Percentiles rank a stretch among this genome's conserved stretches.
Conservation (phyloP, 2,888 invertebrate genomes). For the Hypsopygia costalis region DNA sequence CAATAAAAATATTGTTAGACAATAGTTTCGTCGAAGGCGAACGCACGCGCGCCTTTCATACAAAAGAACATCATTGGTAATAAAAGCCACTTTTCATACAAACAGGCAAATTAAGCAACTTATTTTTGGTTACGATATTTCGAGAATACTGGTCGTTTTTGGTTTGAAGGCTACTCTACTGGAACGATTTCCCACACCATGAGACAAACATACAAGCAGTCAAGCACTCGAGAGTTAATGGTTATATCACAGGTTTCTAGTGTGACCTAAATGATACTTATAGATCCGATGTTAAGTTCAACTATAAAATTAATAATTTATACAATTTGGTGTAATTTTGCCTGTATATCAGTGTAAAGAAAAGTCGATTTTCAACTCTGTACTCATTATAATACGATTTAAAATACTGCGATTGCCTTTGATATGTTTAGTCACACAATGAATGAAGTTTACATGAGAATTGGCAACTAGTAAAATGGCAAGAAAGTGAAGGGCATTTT, state of each 20-base stretch:
- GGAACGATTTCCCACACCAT: slow-evolving; percentile 43
- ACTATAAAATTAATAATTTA: slow-evolving; percentile 29
- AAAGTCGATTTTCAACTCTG: slow-evolving; percentile 2
- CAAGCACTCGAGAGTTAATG: slow-evolving; percentile 61
- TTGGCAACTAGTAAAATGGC: slow-evolving; percentile 44
- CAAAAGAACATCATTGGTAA: slow-evolving; percentile 55
- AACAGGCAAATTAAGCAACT: slow-evolving; percentile 30
- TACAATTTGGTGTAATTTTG: slow-evolving; percentile 43
- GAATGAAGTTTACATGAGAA: slow-evolving; percentile 27
- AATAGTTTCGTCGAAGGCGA: slow-evolving; percentile 47
- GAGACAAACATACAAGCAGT: slow-evolving; percentile 62
- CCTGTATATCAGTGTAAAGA: slow-evolving; percentile 12
- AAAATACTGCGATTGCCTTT: slow-evolving; percentile 54
- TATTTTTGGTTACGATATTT: slow-evolving; percentile 59
- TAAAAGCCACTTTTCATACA: slow-evolving; percentile 41
- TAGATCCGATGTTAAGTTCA: slow-evolving; percentile 37
- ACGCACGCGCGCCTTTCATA: slow-evolving; percentile 17
- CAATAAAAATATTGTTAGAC: slow-evolving; percentile 77
- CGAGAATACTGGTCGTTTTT: slow-evolving; percentile 75
- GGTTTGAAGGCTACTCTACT: slow-evolving; percentile 40
- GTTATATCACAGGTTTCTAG: slow-evolving; percentile 77
- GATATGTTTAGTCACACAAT: slow-evolving; percentile 69
- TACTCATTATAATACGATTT: slow-evolving; percentile 4
- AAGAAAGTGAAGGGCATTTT: slow-evolving; percentile 55
- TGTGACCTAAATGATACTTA: slow-evolving; percentile 70